phyloP scores from a whole-genome alignment of 2,888 invertebrate genomes.

The Pristionchus maxplancki region DNA sequence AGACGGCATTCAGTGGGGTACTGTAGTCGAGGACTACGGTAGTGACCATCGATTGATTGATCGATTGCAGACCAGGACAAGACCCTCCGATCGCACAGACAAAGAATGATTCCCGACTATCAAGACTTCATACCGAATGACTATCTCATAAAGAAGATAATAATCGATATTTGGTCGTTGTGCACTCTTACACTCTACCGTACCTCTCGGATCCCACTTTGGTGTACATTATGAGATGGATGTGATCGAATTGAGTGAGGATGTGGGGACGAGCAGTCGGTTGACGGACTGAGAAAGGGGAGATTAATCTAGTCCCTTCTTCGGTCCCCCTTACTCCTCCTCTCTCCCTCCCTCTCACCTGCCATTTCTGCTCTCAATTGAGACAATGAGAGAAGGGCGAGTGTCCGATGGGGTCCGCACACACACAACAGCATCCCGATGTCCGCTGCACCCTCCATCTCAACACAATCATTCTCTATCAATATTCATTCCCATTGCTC shows the following conservation, averaged over 20 bases:
- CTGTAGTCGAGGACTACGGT: neutral
- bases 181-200: neutral
- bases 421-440: slow-evolving; percentile 28
- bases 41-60: neutral
- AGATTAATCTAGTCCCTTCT: neutral
- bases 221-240: slow-evolving; percentile 45
- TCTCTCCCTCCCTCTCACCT: slow-evolving; percentile 19
- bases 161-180: neutral
- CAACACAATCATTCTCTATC: no score
- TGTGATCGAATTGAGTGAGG: slow-evolving; percentile 43
- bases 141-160: slow-evolving; percentile 38
- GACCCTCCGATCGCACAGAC: neutral
- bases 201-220: slow-evolving; percentile 51
- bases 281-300: neutral
- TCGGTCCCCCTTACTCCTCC: no score
- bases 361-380: slow-evolving; percentile 47
- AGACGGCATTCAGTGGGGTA: neutral
- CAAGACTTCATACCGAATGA: slow-evolving; percentile 31
- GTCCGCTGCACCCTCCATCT: slow-evolving; percentile 46
- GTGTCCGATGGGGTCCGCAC: slow-evolving; percentile 35
- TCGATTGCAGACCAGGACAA: neutral
- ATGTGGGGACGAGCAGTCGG: slow-evolving; percentile 46
- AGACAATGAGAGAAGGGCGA: slow-evolving; percentile 44
- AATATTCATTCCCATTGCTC: no score
- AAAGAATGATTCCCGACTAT: neutral